Conservation (phyloP, 2,888 invertebrate species). For the Mantis religiosa region DNA sequence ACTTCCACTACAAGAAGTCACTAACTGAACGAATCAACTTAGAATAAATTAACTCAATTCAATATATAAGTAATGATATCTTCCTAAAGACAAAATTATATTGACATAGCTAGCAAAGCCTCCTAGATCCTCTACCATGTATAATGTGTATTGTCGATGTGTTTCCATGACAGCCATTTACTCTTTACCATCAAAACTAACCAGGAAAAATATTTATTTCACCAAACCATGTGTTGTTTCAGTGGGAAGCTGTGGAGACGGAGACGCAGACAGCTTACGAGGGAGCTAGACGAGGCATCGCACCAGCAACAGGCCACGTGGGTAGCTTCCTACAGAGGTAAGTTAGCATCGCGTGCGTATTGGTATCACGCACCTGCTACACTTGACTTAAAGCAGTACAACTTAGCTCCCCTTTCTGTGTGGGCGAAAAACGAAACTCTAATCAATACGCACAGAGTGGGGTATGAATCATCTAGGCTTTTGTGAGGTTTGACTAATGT, state of each 20-base stretch:
- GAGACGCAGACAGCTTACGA: slow-evolving; percentile 32
- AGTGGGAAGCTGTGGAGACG: slow-evolving; percentile 35
- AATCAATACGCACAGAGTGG: not conserved
- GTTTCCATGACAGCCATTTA: too few relatives aligned
- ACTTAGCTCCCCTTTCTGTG: not conserved
- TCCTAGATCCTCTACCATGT: too few relatives aligned
- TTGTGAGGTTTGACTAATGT: not conserved
- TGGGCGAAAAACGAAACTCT: not conserved
- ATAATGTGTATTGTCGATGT: too few relatives aligned
- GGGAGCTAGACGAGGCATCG: slow-evolving; percentile 32
- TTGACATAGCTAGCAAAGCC: too few relatives aligned
- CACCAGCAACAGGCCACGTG: slow-evolving; percentile 34
- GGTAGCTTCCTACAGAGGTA: slow-evolving; percentile 37
- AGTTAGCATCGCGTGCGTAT: not conserved
- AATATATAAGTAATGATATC: too few relatives aligned
- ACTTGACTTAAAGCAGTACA: not conserved
- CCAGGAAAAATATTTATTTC: too few relatives aligned
- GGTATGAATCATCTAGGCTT: not conserved
- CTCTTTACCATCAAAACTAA: too few relatives aligned
- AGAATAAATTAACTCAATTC: too few relatives aligned
- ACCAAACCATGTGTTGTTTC: not conserved
- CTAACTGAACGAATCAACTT: too few relatives aligned
- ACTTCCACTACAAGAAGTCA: too few relatives aligned
- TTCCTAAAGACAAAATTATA: too few relatives aligned
- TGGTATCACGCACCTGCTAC: not conserved